Evolutionary conservation across 2,113 vertebrate species (phyloP).

Genomic region (Calypte anna): DNA sequence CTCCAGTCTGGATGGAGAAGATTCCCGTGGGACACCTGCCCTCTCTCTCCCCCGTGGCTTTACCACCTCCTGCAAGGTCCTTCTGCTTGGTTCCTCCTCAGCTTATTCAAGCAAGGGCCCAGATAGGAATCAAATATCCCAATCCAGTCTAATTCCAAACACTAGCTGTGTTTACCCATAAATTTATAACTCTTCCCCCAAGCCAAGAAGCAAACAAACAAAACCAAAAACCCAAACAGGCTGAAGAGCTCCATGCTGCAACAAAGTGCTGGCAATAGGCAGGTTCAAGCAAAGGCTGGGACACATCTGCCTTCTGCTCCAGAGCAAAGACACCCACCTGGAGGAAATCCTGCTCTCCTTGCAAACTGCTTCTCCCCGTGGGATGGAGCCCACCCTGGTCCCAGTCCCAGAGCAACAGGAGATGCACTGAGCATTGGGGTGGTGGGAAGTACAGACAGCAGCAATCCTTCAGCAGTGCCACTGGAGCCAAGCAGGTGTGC

Average conservation of each 20-base stretch:
- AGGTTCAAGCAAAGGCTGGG: not conserved
- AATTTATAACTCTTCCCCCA: not conserved
- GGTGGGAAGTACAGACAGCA: not conserved
- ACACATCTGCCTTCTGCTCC: not conserved
- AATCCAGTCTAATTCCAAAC: not conserved
- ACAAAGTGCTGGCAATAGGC: not conserved
- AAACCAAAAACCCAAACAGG: not conserved
- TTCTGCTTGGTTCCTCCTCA: not conserved
- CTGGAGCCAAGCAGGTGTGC: not conserved
- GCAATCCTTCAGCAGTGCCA: not conserved
- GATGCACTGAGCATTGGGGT: rapidly evolving
- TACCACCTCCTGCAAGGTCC: not conserved
- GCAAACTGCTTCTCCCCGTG: not conserved
- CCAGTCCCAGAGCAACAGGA: rapidly evolving
- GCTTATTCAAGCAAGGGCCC: not conserved
- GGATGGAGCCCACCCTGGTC: not conserved
- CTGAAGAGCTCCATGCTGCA: not conserved
- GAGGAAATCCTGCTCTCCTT: not conserved
- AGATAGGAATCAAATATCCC: not conserved
- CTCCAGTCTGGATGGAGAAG: not conserved
- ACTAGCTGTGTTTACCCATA: not conserved
- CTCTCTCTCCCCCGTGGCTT: not conserved
- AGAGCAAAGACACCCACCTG: rapidly evolving
- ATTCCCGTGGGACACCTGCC: not conserved
- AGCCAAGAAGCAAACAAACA: not conserved